phyloP scores from a whole-genome alignment of 2,113 vertebrate species.

The Podiceps cristatus region DNA sequence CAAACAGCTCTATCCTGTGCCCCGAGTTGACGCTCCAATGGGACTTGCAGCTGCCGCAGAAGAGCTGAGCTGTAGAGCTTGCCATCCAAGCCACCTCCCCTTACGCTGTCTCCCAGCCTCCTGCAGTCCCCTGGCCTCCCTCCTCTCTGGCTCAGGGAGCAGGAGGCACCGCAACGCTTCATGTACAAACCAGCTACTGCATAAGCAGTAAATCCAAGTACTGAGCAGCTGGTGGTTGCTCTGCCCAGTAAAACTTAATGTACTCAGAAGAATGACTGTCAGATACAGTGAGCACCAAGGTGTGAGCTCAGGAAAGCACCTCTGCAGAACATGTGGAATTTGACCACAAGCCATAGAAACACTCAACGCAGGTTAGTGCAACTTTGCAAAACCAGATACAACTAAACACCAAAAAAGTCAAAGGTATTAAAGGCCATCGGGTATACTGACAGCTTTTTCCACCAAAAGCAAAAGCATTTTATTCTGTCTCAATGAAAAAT shows the following conservation, averaged over 20 bases:
- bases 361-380: neutral
- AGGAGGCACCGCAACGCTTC: neutral
- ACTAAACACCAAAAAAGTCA: neutral
- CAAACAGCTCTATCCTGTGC: neutral
- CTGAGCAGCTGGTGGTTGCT: neutral
- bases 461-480: neutral
- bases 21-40: fast-evolving
- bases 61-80: neutral
- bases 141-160: neutral
- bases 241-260: neutral
- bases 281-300: neutral
- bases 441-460: neutral
- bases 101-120: fast-evolving
- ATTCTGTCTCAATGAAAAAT: neutral
- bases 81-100: neutral
- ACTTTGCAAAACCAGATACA: neutral
- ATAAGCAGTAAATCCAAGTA: neutral
- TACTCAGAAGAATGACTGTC: neutral
- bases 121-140: neutral
- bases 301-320: neutral
- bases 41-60: neutral
- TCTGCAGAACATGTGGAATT: neutral
- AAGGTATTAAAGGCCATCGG: neutral
- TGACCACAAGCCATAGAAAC: neutral
- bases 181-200: neutral